Evolutionary conservation across 2,888 invertebrate genomes (phyloP).

Genomic region (Lepidocyrtoides sp.): DNA sequence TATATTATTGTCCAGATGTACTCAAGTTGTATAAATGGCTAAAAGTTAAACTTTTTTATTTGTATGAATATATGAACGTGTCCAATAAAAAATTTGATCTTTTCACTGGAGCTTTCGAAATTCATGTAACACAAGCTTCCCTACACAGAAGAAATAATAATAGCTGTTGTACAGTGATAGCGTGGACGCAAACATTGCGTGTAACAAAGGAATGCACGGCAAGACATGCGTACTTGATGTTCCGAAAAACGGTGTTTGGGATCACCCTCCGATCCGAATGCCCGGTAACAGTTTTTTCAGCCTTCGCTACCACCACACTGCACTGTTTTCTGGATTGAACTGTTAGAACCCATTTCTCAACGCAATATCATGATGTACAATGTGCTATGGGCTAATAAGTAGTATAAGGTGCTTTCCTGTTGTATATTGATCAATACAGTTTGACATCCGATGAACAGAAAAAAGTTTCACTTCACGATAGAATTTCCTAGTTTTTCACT

Average conservation of each 20-base stretch:
- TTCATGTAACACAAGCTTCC: no score
- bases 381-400: background rate
- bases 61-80: no score
- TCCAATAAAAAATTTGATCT: no score
- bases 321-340: background rate
- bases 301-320: background rate
- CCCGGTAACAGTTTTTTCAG: slow-evolving; percentile 34
- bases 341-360: background rate
- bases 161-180: background rate
- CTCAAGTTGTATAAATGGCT: no score
- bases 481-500: no score
- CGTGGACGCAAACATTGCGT: background rate
- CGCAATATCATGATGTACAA: background rate
- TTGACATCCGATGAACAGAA: slow-evolving; percentile 26
- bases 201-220: background rate
- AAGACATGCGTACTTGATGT: background rate
- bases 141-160: no score
- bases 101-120: no score
- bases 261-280: slow-evolving; percentile 21
- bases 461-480: slow-evolving; percentile 2
- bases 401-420: background rate
- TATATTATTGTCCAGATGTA: no score
- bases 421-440: background rate
- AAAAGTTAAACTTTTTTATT: no score
- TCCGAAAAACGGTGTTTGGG: background rate